Percentiles rank a stretch among this genome's conserved stretches.
These are phyloP conservation scores for Parascotia fuliginaria DNA, from an alignment of 2,888 invertebrate species.

Conservation along the genomic window DNA sequence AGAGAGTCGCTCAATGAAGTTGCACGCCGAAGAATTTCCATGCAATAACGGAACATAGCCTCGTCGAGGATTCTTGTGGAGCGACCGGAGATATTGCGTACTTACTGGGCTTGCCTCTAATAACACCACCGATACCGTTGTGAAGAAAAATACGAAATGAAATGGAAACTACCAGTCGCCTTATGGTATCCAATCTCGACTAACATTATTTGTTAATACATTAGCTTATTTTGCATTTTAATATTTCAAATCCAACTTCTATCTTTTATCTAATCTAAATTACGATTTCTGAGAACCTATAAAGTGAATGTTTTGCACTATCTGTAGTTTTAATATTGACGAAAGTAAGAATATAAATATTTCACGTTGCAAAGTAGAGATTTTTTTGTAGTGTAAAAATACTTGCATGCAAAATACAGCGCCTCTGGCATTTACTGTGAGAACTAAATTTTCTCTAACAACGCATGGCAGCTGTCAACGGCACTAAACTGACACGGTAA, in stretches of 20 bases:
- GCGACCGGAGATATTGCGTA: conserved; percentile 80
- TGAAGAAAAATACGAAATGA: conserved; percentile 79
- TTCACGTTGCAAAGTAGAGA: too few species aligned
- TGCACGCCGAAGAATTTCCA: conserved; percentile 84
- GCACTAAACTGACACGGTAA: too few species aligned
- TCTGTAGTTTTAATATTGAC: too few species aligned
- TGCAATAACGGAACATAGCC: conserved; percentile 79
- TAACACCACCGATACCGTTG: conserved; percentile 80
- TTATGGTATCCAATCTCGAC: conserved; percentile 74
- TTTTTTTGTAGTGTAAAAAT: too few species aligned
- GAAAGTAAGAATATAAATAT: too few species aligned
- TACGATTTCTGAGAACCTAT: neutral
- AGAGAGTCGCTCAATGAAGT: conserved; percentile 80
- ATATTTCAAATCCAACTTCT: conserved; percentile 52
- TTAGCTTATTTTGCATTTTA: conserved; percentile 56
- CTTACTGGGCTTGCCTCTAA: conserved; percentile 81
- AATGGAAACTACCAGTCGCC: conserved; percentile 74
- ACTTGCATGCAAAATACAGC: too few species aligned
- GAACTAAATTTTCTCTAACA: too few species aligned
- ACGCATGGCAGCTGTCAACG: too few species aligned
- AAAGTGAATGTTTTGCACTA: too few species aligned
- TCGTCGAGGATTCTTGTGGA: conserved; percentile 70
- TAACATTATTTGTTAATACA: conserved; percentile 51
- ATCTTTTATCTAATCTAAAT: too few species aligned
- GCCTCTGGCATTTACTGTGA: too few species aligned